phyloP scores from a whole-genome alignment of 2,113 vertebrate genomes.

The Pseudonaja textilis region DNA sequence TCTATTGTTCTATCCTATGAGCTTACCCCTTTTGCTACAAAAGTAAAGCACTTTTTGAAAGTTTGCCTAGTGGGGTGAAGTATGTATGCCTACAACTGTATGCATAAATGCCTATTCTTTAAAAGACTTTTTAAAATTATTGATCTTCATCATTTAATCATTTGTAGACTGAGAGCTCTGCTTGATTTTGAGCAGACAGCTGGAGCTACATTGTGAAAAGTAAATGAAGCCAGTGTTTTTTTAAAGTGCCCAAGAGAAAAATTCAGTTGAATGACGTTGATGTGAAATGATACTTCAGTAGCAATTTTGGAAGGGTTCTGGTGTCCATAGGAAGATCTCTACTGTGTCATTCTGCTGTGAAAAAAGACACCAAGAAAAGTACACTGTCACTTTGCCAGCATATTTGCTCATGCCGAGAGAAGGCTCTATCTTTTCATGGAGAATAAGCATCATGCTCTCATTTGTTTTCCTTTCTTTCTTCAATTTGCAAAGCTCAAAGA shows the following conservation, averaged over 20 bases:
- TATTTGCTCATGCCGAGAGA: neutral
- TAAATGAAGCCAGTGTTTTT: neutral
- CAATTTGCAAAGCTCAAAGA: neutral
- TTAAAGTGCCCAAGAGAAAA: neutral
- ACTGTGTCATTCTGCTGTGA: neutral
- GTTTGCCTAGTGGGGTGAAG: neutral
- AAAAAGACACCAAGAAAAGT: neutral
- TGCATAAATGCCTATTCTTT: neutral
- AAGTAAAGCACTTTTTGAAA: neutral
- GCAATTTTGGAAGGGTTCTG: neutral
- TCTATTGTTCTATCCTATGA: neutral
- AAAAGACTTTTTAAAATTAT: neutral
- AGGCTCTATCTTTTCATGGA: neutral
- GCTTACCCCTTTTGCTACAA: neutral
- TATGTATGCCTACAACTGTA: neutral
- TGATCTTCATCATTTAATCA: neutral
- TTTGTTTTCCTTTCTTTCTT: neutral
- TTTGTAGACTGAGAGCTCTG: neutral
- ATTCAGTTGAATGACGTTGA: neutral
- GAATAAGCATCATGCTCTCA: neutral
- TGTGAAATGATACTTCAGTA: neutral
- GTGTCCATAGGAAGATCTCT: neutral
- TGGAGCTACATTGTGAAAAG: neutral
- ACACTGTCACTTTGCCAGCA: neutral
- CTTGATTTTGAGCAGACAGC: neutral